Conservation (phyloP, 2,888 invertebrate species). For the Aphrophora alni region DNA sequence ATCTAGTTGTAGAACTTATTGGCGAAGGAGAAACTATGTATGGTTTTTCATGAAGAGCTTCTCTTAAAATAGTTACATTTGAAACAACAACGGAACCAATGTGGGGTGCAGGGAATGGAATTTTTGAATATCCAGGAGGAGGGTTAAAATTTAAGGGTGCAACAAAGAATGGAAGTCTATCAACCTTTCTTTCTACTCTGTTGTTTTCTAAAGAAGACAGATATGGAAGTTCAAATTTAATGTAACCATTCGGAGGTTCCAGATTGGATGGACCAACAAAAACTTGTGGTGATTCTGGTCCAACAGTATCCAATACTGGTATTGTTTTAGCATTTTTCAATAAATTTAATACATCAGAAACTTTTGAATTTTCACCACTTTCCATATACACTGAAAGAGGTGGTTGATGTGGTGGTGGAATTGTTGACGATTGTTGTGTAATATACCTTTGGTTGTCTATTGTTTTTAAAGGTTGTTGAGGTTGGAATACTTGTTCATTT, state of each 20-base stretch:
- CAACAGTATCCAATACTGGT: conserved; percentile 76
- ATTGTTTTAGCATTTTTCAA: conserved; percentile 75
- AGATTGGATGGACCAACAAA: conserved; percentile 83
- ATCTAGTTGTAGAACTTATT: conserved; percentile 39
- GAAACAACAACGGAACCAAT: conserved; percentile 82
- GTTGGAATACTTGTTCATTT: conserved; percentile 9
- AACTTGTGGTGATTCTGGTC: conserved; percentile 70
- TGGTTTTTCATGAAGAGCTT: conserved; percentile 39
- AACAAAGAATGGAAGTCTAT: conserved; percentile 82
- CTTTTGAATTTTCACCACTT: conserved; percentile 63
- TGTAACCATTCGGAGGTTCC: conserved; percentile 72
- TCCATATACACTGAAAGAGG: conserved; percentile 81
- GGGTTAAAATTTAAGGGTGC: conserved; percentile 84
- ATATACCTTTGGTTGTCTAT: conserved; percentile 4
- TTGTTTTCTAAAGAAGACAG: conserved; percentile 74
- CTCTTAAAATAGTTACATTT: conserved; percentile 42
- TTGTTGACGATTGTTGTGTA: conserved; percentile 55
- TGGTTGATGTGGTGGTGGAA: conserved; percentile 74
- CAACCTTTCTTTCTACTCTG: conserved; percentile 72
- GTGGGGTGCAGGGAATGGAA: conserved; percentile 84
- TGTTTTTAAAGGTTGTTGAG: conserved; percentile 18
- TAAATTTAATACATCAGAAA: conserved; percentile 73
- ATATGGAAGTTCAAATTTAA: conserved; percentile 84
- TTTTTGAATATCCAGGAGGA: conserved; percentile 84
- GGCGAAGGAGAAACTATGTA: conserved; percentile 29